Percentiles rank a stretch among this genome's conserved stretches.
Evolutionary conservation across 2,113 vertebrate genomes (phyloP).

Genomic region (Ageneiosus marmoratus): DNA sequence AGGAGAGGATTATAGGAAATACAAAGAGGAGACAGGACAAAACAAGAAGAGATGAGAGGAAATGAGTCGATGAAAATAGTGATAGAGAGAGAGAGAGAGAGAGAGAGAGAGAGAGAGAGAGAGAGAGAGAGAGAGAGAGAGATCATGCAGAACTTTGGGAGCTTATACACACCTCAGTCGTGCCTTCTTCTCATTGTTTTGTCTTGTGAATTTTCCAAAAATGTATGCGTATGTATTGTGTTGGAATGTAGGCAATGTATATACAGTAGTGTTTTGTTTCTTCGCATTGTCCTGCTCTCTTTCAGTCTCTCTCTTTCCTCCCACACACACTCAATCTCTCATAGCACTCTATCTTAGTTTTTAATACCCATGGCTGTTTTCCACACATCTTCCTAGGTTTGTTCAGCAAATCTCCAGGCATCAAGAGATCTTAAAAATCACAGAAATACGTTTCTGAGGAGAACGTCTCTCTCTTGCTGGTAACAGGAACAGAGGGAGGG

Average conservation of each 20-base stretch:
- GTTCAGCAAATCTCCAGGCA: constrained; percentile 5
- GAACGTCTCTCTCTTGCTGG: constrained; percentile 4
- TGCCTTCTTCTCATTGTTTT: constrained; percentile 31
- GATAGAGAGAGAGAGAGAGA: background rate
- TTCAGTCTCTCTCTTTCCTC: background rate
- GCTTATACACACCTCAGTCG: background rate
- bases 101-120: too few relatives aligned
- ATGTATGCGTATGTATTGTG: constrained; percentile 69
- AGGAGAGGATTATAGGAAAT: background rate
- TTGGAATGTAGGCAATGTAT: constrained; percentile 18
- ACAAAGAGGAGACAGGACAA: background rate
- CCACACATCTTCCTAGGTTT: constrained; percentile 16
- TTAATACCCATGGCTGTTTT: constrained; percentile 54
- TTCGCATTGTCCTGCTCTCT: background rate
- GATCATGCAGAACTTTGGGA: constrained; percentile 1
- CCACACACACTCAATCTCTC: constrained; percentile 49
- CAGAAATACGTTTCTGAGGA: background rate
- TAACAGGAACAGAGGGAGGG: background rate
- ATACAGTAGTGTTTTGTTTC: background rate
- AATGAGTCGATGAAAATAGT: background rate
- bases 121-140: background rate
- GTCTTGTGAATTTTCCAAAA: constrained; percentile 35
- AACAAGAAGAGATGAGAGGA: background rate
- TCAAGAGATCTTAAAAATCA: background rate
- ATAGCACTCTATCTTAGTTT: background rate